Base-by-base conservation (phyloP, 1,140 invertebrate species). In the Drosophila micromelanica region DNA sequence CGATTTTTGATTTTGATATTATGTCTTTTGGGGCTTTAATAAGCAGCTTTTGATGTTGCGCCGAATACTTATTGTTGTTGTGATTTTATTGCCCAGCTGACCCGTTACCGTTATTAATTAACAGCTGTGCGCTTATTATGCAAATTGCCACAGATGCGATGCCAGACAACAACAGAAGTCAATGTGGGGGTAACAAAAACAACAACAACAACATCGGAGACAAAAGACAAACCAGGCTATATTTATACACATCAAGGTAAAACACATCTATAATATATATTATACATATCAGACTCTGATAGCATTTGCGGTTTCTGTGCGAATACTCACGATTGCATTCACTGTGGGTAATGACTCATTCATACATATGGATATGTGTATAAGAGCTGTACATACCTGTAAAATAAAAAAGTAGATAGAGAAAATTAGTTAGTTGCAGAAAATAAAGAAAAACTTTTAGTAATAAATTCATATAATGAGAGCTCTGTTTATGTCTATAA, bases 91-190 rank as follows among this genome's bases (percentile, higher is more conserved):
- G 54, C 49, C 46, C 80, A 77, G 81, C 65, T 80, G 81, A 55
- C 59, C 73, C 72, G 75, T 79, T 87, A 87, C 70, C 82, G 82
- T 89, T 87, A 89, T 82, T 87, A 89, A 89, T 87, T 82, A 87
- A 89, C 82, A 87, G 84, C 82, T 89, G 82, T 79, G 84, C 79
- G 82, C 79, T 73, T 87, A 79, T 76, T 87, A 89, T 87, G 84
- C 76, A 87, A 89, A 87, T 89, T 69, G 73, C 65, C 65, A 77
- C 81, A 78, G 75, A 82, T 78, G 82, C 69, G 65, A 57, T 57
- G 59, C 62, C 56, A 73, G 64, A 67, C 69, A 59, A 35, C 48
- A 64, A 62, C 49, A 78, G 52, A 64, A 55, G 32, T 62, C 38
- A 17, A 55, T 42, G 64, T 61, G 55, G 40, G 57, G 62, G 52